Conservation (phyloP, 2,888 invertebrate species). For the Slavum lentiscoides region DNA sequence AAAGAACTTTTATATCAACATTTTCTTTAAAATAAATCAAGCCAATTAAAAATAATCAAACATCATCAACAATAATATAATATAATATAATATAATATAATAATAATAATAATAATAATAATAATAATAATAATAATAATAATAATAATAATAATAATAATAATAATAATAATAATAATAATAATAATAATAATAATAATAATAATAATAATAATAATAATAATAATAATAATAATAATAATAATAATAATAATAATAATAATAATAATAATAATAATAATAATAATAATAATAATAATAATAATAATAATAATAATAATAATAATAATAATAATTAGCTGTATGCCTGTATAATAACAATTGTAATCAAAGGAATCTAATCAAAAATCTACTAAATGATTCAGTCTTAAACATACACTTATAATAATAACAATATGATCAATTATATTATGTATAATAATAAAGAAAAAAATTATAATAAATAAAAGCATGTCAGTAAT, state of each 20-base stretch:
- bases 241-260: no score
- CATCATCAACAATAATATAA: constrained; percentile 35
- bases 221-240: no score
- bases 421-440: constrained; percentile 51
- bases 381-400: constrained; percentile 52
- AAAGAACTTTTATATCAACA: constrained; percentile 45
- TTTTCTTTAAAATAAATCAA: constrained; percentile 48
- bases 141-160: no score
- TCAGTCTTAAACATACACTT: constrained; percentile 53
- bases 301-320: no score
- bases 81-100: no score
- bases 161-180: no score
- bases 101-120: no score
- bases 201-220: not conserved
- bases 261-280: no score
- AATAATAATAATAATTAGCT: constrained; percentile 29
- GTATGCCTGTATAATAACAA: constrained; percentile 50
- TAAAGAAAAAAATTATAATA: constrained; percentile 29
- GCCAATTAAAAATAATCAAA: constrained; percentile 50
- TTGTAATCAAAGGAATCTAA: constrained; percentile 51
- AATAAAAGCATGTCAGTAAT: constrained; percentile 45
- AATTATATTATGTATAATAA: constrained; percentile 38
- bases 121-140: no score
- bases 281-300: no score
- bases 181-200: not conserved